Conservation (phyloP, 2,797 vertebrate genomes). For the Crocidura indochinensis region DNA sequence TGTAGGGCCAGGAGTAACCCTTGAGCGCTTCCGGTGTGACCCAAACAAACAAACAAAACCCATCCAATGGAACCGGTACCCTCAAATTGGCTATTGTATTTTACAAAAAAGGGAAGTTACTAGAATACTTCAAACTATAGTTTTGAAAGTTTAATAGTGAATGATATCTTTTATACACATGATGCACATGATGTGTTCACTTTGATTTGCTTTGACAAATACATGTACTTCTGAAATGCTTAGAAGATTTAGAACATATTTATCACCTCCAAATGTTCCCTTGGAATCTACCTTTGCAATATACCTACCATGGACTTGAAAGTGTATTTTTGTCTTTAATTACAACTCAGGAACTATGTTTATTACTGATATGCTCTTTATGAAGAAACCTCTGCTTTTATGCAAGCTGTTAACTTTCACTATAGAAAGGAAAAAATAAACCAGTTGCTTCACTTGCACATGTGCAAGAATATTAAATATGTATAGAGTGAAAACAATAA, state of each 20-base stretch:
- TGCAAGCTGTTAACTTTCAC: background rate
- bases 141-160: constrained; percentile 29
- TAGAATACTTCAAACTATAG: background rate
- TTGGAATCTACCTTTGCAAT: background rate
- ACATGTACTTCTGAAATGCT: background rate
- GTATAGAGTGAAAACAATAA: background rate
- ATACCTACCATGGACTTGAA: background rate
- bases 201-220: constrained; percentile 27
- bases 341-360: background rate
- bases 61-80: too few relatives aligned
- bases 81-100: background rate
- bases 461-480: constrained; percentile 62
- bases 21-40: too few relatives aligned
- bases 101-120: constrained; percentile 7
- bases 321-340: background rate
- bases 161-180: too few relatives aligned
- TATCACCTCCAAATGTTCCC: background rate
- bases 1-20: too few relatives aligned
- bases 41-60: too few relatives aligned
- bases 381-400: background rate
- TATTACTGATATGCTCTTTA: background rate
- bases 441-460: background rate
- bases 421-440: constrained; percentile 36
- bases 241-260: background rate
- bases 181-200: background rate